phyloP scores from a whole-genome alignment of 92 coral and sea anemone species.

The Paramuricea clavata region DNA sequence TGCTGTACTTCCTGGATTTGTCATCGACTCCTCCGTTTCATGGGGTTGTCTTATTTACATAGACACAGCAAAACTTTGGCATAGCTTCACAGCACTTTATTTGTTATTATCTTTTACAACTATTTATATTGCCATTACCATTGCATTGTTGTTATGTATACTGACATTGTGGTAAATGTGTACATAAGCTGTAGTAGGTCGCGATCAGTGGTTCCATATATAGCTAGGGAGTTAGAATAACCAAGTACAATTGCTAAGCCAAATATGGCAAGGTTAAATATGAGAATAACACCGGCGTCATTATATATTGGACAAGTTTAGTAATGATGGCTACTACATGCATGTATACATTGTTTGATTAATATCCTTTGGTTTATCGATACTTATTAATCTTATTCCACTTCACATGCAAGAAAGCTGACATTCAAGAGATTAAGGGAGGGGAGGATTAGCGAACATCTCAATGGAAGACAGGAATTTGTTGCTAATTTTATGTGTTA shows the following conservation, averaged over 20 bases:
- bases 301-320: not conserved
- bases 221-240: not conserved
- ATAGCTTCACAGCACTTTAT: conserved; percentile 9
- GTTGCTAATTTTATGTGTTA: not conserved
- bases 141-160: conserved; percentile 5
- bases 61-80: not conserved
- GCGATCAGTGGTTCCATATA: not conserved
- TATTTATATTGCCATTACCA: conserved; percentile 26
- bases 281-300: not conserved
- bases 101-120: conserved; percentile 9
- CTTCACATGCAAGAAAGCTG: not conserved
- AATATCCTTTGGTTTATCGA: not conserved
- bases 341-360: not conserved
- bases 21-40: not conserved
- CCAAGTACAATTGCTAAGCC: not conserved
- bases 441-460: too few relatives aligned
- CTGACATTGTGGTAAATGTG: conserved; percentile 11
- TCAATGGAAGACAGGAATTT: too few relatives aligned
- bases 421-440: not conserved
- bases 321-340: not conserved
- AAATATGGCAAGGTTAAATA: not conserved
- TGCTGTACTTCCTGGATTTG: not conserved
- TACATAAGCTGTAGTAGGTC: conserved; percentile 16
- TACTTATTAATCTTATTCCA: not conserved
- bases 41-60: conserved; percentile 13